Evolutionary conservation across 2,113 vertebrate genomes (phyloP).

Genomic region (Eptesicus fuscus): DNA sequence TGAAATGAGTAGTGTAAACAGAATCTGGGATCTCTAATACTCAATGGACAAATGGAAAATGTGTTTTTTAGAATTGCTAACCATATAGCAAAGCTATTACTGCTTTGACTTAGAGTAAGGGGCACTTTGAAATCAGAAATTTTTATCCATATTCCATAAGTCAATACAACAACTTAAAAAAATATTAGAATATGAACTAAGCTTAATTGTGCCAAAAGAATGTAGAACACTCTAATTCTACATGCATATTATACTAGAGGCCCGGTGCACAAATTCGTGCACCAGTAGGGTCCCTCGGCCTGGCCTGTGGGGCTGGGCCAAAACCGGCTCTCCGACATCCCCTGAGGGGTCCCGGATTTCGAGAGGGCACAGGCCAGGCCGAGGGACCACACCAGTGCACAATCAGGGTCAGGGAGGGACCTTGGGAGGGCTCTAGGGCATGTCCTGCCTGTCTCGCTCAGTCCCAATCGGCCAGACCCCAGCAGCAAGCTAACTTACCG

Average conservation of each 20-base stretch:
- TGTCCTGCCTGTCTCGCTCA: too few relatives aligned
- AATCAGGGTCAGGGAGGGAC: too few relatives aligned
- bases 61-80: slow-evolving; percentile 14
- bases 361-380: too few relatives aligned
- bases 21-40: not conserved
- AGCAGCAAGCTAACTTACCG: too few relatives aligned
- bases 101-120: not conserved
- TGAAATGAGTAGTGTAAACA: not conserved
- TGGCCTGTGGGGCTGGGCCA: too few relatives aligned
- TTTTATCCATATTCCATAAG: not conserved
- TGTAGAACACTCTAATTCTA: not conserved
- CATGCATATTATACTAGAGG: not conserved
- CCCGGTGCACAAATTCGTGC: too few relatives aligned
- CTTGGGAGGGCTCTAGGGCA: too few relatives aligned
- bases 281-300: too few relatives aligned
- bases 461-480: too few relatives aligned
- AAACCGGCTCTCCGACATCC: too few relatives aligned
- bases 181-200: not conserved
- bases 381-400: too few relatives aligned
- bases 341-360: too few relatives aligned
- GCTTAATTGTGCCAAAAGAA: not conserved
- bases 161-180: slow-evolving; percentile 33
- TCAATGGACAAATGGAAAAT: not conserved
- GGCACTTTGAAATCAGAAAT: slow-evolving; percentile 46
- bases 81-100: not conserved